phyloP scores from a whole-genome alignment of 2,888 invertebrate species.

The Mythimna vitellina region DNA sequence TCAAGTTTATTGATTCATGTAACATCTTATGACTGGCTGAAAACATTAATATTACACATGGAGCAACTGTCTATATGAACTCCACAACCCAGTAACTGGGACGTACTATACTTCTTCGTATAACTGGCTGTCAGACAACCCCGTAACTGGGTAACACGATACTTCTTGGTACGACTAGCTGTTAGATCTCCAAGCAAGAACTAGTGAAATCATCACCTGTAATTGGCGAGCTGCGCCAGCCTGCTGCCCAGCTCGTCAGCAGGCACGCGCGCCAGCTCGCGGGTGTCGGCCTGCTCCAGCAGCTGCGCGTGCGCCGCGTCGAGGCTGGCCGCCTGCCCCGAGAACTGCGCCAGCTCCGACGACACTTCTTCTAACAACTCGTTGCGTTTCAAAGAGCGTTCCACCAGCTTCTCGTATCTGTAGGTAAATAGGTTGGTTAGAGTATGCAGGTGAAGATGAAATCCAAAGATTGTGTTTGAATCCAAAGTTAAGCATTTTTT shows the following conservation, averaged over 20 bases:
- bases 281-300: conserved; percentile 93
- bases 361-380: conserved; percentile 96
- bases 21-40: too few species aligned
- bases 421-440: not conserved
- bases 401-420: conserved; percentile 96
- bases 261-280: conserved; percentile 92
- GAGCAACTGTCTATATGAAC: too few species aligned
- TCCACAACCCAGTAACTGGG: too few species aligned
- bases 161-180: too few species aligned
- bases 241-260: conserved; percentile 89
- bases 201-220: conserved; percentile 79
- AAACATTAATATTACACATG: too few species aligned
- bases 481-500: too few species aligned
- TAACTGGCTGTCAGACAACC: too few species aligned
- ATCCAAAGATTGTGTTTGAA: too few species aligned
- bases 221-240: conserved; percentile 89
- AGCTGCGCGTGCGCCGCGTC: conserved; percentile 94
- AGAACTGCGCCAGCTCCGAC: conserved; percentile 92
- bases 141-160: too few species aligned
- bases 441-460: not conserved
- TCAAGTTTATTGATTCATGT: too few species aligned
- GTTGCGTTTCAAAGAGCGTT: conserved; percentile 94
- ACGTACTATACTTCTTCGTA: too few species aligned
- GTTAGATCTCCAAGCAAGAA: too few species aligned
- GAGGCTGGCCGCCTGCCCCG: conserved; percentile 92